phyloP scores from a whole-genome alignment of 2,888 invertebrate genomes.

The Candidula unifasciata region DNA sequence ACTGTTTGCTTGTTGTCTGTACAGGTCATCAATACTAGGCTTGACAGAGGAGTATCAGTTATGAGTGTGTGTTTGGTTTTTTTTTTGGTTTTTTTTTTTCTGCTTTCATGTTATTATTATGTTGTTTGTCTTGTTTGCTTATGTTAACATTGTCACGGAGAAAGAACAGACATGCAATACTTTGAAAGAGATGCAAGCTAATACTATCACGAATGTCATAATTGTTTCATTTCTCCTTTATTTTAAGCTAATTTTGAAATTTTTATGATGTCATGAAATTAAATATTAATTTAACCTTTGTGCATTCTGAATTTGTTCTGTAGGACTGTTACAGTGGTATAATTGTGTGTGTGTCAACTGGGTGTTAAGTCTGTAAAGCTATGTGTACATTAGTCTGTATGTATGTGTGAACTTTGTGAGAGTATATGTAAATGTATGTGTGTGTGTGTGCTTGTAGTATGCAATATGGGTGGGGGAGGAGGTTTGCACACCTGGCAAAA shows the following conservation, averaged over 20 bases:
- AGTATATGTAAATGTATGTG: slow-evolving; percentile 17
- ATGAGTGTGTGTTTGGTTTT: not conserved
- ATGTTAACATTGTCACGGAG: slow-evolving; percentile 30
- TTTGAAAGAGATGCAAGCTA: slow-evolving; percentile 45
- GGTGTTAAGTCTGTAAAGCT: not conserved
- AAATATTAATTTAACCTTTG: slow-evolving; percentile 21
- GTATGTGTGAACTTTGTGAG: not conserved
- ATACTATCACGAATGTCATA: slow-evolving; percentile 31
- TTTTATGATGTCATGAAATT: slow-evolving; percentile 46
- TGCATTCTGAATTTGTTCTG: not conserved
- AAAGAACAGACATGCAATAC: slow-evolving; percentile 41
- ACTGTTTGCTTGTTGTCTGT: slow-evolving; percentile 37
- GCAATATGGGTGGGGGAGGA: slow-evolving; percentile 23
- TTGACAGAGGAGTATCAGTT: not conserved
- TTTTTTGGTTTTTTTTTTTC: no score
- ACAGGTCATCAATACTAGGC: slow-evolving; percentile 22
- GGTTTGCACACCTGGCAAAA: no score
- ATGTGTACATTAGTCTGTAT: not conserved
- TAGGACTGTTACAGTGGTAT: not conserved
- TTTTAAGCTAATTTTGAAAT: slow-evolving; percentile 28
- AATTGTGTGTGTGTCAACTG: not conserved
- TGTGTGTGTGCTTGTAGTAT: not conserved
- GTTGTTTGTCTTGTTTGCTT: slow-evolving; percentile 36
- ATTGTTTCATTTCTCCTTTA: not conserved
- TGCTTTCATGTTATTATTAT: not conserved